Conservation (phyloP, 2,113 vertebrate genomes). For the Hystrix cristata region DNA sequence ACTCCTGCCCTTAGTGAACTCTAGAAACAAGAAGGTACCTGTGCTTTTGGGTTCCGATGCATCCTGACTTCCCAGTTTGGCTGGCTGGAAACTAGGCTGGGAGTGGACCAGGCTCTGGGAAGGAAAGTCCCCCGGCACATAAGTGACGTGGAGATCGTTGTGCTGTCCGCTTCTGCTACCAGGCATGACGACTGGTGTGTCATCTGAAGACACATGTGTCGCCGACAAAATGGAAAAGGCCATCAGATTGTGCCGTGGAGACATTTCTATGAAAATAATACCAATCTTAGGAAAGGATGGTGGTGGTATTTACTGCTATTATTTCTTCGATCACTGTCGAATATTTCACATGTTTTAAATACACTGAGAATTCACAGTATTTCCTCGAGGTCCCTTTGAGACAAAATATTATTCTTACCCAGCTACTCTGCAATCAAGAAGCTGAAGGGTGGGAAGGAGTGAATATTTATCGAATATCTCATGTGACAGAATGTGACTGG, state of each 20-base stretch:
- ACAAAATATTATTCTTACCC: conserved; percentile 54
- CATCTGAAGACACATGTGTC: background rate
- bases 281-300: background rate
- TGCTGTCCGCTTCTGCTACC: background rate
- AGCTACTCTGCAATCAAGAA: conserved; percentile 31
- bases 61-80: background rate
- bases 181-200: background rate
- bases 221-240: background rate
- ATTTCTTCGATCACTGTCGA: background rate
- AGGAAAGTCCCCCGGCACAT: background rate
- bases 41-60: background rate
- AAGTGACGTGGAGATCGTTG: background rate
- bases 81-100: background rate
- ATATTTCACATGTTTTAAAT: conserved; percentile 48
- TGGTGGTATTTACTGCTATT: background rate
- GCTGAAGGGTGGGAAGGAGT: background rate
- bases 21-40: background rate
- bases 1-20: background rate
- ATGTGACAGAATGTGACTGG: background rate
- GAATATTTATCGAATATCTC: conserved; percentile 21
- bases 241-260: background rate
- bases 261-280: background rate
- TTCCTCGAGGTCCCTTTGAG: conserved; percentile 45
- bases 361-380: background rate
- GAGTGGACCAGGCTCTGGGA: background rate